Base-by-base conservation (phyloP, 2,888 invertebrate species). In the Apamea anceps region DNA sequence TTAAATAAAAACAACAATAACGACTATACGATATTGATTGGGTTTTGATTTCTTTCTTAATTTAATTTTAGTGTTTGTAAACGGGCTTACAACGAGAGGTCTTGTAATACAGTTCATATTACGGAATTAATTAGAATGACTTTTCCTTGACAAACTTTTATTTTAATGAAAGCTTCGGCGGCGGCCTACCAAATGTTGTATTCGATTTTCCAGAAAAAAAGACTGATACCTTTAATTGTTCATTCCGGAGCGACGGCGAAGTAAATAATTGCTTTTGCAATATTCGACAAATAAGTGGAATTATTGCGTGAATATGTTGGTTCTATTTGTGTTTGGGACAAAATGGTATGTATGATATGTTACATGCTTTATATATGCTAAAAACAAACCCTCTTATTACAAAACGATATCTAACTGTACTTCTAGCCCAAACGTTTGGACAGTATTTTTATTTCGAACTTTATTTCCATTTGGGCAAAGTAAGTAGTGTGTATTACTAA, bases 211-310 rank as follows among this genome's bases (percentile, higher is more conserved):
- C 1, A 28, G 67, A 68, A 75, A 57, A 72, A 57, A 63, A 65
- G 0, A 10, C n/a, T 18, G 10, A 48, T 45, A 51, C 45, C 13
- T 74, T 76, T 66, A 84, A 80, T 84, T 77, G 70, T 74, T 71
- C 51, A 74, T 85, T 75, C 72, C 72, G 21, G 15, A 48, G 77
- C 75, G 81, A 81, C 65, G 13, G 12, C 13, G 15, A 78, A 67
- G 65, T 76, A 68, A 76, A 74, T 81, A 73, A 85, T 85, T 81
- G 77, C 70, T 81, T 85, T 85, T 65, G 51, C 75, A 71, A 82
- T 76, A 85, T 79, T 48, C 73, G 57, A 76, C 28, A 72, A 48
- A 78, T 66, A 75, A 57, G 37, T 82, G 37, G 45, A 65, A 68
- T 62, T 74, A 63, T 68, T 72, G 45, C 32, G 12, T 28, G 21